phyloP scores from a whole-genome alignment of 2,888 invertebrate genomes.

The Phalangium opilio region DNA sequence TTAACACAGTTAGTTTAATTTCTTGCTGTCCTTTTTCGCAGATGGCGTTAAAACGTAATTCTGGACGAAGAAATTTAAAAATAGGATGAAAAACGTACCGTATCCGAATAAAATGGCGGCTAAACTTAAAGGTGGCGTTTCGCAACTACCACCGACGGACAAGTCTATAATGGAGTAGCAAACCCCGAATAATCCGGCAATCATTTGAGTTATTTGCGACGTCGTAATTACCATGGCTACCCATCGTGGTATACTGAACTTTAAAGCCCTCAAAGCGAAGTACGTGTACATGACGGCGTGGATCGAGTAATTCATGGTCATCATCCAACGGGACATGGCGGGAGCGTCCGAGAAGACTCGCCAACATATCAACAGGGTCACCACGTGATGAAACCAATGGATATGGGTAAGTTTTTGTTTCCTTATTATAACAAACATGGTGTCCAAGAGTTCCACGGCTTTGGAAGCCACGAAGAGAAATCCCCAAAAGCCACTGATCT shows the following conservation, averaged over 20 bases:
- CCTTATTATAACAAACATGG: constrained; percentile 70
- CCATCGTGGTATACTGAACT: constrained; percentile 54
- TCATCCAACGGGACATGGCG: constrained; percentile 57
- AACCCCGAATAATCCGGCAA: constrained; percentile 44
- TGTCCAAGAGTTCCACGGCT: constrained; percentile 82
- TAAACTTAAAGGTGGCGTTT: no score
- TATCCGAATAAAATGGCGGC: no score
- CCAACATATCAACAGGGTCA: constrained; percentile 88
- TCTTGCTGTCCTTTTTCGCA: no score
- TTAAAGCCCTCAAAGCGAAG: constrained; percentile 69
- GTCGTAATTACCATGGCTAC: constrained; percentile 80
- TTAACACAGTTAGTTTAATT: no score
- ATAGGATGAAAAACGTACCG: no score
- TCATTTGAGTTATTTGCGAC: constrained; percentile 81
- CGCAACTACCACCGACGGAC: no score
- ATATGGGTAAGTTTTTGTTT: constrained; percentile 87
- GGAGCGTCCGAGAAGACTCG: constrained; percentile 45
- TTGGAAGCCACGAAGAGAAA: constrained; percentile 93
- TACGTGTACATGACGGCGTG: constrained; percentile 83
- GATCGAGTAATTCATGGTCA: constrained; percentile 84
- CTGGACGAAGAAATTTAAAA: no score
- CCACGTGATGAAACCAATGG: constrained; percentile 94
- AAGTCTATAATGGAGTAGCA: no score
- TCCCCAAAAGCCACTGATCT: constrained; percentile 92
- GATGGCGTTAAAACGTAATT: no score